These are phyloP conservation scores for Clarias fuscus DNA, from an alignment of 2,797 vertebrate genomes.

Conservation along the genomic window DNA sequence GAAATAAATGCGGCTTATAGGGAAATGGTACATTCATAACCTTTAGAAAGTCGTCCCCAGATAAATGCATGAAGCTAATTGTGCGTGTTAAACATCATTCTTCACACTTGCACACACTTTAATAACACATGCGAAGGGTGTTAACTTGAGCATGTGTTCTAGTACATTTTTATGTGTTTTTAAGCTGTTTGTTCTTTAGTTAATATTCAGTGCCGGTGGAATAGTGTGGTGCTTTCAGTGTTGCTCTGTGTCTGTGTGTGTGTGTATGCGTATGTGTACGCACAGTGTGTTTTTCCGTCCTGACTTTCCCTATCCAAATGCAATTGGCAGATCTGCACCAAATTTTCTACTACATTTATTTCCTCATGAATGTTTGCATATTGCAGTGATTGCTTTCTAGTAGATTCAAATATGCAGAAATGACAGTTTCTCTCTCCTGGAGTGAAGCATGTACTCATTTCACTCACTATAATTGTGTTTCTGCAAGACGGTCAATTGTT, in stretches of 20 bases:
- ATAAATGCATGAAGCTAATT: conserved; percentile 35
- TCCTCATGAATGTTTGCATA: conserved; percentile 76
- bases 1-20: conserved; percentile 8
- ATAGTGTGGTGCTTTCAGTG: conserved; percentile 61
- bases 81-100: conserved; percentile 29
- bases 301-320: conserved; percentile 65
- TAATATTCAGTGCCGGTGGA: conserved; percentile 51
- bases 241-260: background rate
- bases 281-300: conserved; percentile 58
- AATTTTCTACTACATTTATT: conserved; percentile 74
- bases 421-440: conserved; percentile 50
- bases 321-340: conserved; percentile 71
- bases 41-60: conserved; percentile 8
- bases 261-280: conserved; percentile 51
- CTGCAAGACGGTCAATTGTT: conserved; percentile 57
- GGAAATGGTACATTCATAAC: background rate
- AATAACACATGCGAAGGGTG: conserved; percentile 29
- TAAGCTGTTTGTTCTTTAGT: conserved; percentile 22
- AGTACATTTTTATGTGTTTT: conserved; percentile 19
- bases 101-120: conserved; percentile 21
- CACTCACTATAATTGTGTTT: conserved; percentile 55
- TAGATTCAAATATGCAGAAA: conserved; percentile 67
- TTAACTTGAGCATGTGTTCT: conserved; percentile 31
- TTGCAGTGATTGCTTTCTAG: conserved; percentile 72
- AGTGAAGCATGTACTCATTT: conserved; percentile 56